Evolutionary conservation across 2,797 vertebrate genomes (phyloP).

Genomic region (Sardinella longiceps): DNA sequence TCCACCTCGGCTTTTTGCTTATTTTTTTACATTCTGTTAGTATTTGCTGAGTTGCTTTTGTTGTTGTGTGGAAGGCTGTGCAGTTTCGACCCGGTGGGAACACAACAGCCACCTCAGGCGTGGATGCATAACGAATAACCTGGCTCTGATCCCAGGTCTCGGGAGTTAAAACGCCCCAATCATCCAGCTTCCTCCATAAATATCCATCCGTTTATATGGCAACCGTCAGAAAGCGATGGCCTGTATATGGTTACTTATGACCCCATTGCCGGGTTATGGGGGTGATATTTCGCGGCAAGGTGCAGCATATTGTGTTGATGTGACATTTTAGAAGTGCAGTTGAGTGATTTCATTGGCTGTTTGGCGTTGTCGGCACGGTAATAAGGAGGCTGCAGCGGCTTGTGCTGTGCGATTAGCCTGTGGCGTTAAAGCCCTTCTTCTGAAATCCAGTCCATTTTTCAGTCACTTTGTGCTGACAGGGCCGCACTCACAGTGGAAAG

Average conservation of each 20-base stretch:
- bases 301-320: neutral
- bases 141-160: neutral
- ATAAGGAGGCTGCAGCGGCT: neutral
- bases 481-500: neutral
- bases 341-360: conserved; percentile 10
- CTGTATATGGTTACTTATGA: conserved; percentile 19
- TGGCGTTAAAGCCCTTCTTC: neutral
- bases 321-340: neutral
- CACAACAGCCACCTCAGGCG: neutral
- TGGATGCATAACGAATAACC: neutral
- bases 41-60: conserved; percentile 1
- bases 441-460: neutral
- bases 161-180: neutral
- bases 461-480: conserved; percentile 7
- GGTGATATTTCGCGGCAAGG: neutral
- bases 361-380: neutral
- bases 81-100: neutral
- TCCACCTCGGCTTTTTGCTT: neutral
- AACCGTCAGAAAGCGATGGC: neutral
- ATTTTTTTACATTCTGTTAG: neutral
- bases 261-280: conserved; percentile 13
- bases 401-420: neutral
- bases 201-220: conserved; percentile 4
- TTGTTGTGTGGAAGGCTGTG: neutral
- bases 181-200: conserved; percentile 2